A percentile compares a stretch with the other conserved stretches of the same genome.
Conservation (phyloP, 2,888 invertebrate genomes). For the Hypomecis atomaria region DNA sequence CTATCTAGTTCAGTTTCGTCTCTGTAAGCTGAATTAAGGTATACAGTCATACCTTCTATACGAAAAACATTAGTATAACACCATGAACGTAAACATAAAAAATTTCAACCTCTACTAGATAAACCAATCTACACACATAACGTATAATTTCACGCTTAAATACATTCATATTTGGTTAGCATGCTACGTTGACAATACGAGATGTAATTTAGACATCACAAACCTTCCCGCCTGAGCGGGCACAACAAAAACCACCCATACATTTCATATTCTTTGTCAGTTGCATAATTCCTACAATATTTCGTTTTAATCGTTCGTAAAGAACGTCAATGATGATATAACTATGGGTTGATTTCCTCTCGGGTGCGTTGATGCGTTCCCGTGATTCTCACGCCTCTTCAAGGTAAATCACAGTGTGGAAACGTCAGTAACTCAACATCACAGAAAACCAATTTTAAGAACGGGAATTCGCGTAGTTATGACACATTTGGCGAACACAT, state of each 20-base stretch:
- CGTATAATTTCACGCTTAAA: slow-evolving; percentile 17
- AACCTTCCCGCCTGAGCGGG: slow-evolving; percentile 19
- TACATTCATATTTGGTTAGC: slow-evolving; percentile 14
- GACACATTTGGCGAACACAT: not conserved
- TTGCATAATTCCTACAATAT: slow-evolving; percentile 28
- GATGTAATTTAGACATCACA: slow-evolving; percentile 21
- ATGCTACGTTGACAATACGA: slow-evolving; percentile 26
- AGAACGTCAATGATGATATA: slow-evolving; percentile 33
- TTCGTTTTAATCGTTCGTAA: slow-evolving; percentile 37
- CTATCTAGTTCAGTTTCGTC: too few relatives aligned
- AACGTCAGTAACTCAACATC: slow-evolving; percentile 12
- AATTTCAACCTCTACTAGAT: not conserved
- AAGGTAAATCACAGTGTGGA: slow-evolving; percentile 36
- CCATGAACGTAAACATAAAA: too few relatives aligned
- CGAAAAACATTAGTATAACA: too few relatives aligned
- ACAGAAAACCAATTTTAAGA: not conserved
- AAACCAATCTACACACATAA: not conserved
- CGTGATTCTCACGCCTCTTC: slow-evolving; percentile 43
- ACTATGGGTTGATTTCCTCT: slow-evolving; percentile 38
- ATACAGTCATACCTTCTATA: too few relatives aligned
- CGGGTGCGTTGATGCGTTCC: slow-evolving; percentile 30
- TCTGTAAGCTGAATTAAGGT: too few relatives aligned
- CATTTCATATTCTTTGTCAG: slow-evolving; percentile 30
- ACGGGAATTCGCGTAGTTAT: not conserved
- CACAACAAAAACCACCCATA: slow-evolving; percentile 23